Evolutionary conservation across 2,888 invertebrate species (phyloP).

Genomic region (Rhorus exstirpatorius): DNA sequence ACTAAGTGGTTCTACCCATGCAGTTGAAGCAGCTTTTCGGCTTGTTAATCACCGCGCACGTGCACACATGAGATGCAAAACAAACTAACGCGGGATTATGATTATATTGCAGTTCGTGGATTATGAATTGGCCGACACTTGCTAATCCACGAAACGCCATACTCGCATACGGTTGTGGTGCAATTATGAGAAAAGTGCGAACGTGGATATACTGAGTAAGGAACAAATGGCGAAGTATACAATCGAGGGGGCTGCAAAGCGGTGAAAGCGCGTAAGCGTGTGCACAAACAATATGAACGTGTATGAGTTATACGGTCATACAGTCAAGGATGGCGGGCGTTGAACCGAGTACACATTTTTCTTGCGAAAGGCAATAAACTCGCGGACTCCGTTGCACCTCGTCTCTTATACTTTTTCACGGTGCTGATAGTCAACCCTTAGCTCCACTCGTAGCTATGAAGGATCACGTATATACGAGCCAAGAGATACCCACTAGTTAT

Average conservation of each 20-base stretch:
- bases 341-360: slow-evolving; percentile 62
- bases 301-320: slow-evolving; percentile 19
- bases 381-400: slow-evolving; percentile 17
- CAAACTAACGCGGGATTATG: slow-evolving; percentile 18
- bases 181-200: not conserved
- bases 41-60: slow-evolving; percentile 36
- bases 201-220: not conserved
- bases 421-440: not conserved
- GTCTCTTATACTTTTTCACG: not conserved
- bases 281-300: not conserved
- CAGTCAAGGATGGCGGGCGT: slow-evolving; percentile 12
- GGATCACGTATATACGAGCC: not conserved
- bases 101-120: slow-evolving; percentile 20
- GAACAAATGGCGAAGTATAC: not conserved
- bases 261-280: not conserved
- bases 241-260: slow-evolving; percentile 3
- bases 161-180: not conserved
- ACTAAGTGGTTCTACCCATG: too few relatives aligned
- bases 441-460: not conserved
- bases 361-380: slow-evolving; percentile 44
- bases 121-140: slow-evolving; percentile 35
- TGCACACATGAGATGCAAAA: slow-evolving; percentile 18
- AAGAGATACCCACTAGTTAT: slow-evolving; percentile 14
- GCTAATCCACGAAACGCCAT: slow-evolving; percentile 29
- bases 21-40: not conserved